phyloP scores from a whole-genome alignment of 2,888 invertebrate genomes.

The Nomada fucata region DNA sequence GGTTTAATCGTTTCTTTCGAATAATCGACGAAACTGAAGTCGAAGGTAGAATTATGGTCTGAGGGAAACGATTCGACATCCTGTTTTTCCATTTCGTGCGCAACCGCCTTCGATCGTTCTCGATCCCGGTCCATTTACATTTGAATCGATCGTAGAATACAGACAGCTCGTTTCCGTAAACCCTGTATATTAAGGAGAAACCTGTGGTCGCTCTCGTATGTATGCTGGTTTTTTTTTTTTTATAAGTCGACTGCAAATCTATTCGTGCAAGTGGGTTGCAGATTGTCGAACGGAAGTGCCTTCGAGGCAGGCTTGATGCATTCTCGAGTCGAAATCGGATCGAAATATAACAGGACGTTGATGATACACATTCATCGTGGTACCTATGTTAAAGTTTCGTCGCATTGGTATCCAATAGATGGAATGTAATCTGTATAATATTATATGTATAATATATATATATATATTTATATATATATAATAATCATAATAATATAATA shows the following conservation, averaged over 20 bases:
- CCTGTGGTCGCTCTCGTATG: neutral
- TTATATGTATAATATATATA: slow-evolving; percentile 60
- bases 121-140: slow-evolving; percentile 43
- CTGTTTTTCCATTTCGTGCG: slow-evolving; percentile 1
- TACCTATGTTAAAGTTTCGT: slow-evolving; percentile 48
- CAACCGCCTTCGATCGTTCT: slow-evolving; percentile 11
- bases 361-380: slow-evolving; percentile 42
- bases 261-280: slow-evolving; percentile 20
- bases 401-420: slow-evolving; percentile 62
- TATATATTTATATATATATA: slow-evolving; percentile 68
- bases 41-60: neutral
- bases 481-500: slow-evolving; percentile 53
- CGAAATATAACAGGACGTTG: slow-evolving; percentile 42
- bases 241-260: neutral
- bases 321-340: slow-evolving; percentile 10
- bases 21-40: neutral
- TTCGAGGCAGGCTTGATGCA: slow-evolving; percentile 28
- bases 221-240: neutral
- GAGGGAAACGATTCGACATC: slow-evolving; percentile 40
- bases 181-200: slow-evolving; percentile 49
- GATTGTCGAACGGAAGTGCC: slow-evolving; percentile 51
- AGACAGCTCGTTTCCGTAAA: slow-evolving; percentile 20
- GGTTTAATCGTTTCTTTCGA: neutral
- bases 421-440: slow-evolving; percentile 67
- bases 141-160: slow-evolving; percentile 25